Base-by-base conservation (phyloP, 2,888 invertebrate species). In the Chymomyza fuscimana region DNA sequence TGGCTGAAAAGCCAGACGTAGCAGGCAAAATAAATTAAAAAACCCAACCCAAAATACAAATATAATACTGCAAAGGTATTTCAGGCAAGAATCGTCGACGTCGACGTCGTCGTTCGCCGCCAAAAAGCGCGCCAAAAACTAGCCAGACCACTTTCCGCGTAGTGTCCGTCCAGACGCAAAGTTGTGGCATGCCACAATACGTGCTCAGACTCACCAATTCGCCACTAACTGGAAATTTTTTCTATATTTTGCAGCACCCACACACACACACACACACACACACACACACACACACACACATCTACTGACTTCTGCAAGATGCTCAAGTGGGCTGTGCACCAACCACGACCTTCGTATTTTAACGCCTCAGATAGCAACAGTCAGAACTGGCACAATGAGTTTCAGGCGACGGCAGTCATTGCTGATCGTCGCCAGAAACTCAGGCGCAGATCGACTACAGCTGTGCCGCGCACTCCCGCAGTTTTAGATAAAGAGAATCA, bases 261-360 rank as follows among this genome's bases (percentile, higher is more conserved):
- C n/a, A 50, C 36, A 67, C 25, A 63, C 10, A 62, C 25, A n/a
- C n/a, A n/a, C n/a, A n/a, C n/a, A n/a, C n/a, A n/a, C n/a, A n/a
- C n/a, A 60, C 7, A 69, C 60, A 54, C 36, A 54, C n/a, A 50
- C 36, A 67, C 25, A 65, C 36, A 63, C 10, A 63, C 25, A 32
- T 59, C 5, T 0, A 32, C 32, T 32, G 7, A 32, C 32, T 1
- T 25, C 58, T n/a, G 36, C 63, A 68, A 56, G 66, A 91, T 91
- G 91, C 81, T 90, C 68, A 91, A 91, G 87, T 91, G 92, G 91
- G 90, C 91, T 73, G 89, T 91, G 51, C 90, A 90, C 75, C 89
- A 89, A 79, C 81, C 91, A 40, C 86, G 90, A 60, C 88, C 86
- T 63, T 87, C 90, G 15, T 90, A 91, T 77, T 69, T 89, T 73